A percentile compares a stretch with the other conserved stretches of the same genome.
Evolutionary conservation across 2,797 vertebrate species (phyloP).

Genomic region (Arvicola amphibius): DNA sequence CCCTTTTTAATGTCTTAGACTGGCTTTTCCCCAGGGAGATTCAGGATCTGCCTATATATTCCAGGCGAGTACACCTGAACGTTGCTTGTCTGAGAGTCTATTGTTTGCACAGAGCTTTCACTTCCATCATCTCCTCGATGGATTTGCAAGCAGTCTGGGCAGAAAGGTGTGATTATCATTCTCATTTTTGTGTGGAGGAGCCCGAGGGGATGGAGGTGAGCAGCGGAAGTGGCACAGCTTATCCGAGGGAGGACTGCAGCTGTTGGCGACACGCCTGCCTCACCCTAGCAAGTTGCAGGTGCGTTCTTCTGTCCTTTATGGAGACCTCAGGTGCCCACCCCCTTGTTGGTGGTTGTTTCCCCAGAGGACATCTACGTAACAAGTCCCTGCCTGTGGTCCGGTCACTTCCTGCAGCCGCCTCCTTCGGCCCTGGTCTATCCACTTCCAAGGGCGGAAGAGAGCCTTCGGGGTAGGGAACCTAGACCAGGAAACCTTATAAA

Average conservation of each 20-base stretch:
- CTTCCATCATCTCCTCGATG: not conserved
- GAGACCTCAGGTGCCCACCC: not conserved
- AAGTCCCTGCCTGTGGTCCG: not conserved
- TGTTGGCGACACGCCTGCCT: not conserved
- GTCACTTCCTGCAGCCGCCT: not conserved
- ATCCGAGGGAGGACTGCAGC: not conserved
- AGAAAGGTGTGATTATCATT: not conserved
- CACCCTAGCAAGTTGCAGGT: accelerated
- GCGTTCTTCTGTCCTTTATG: accelerated
- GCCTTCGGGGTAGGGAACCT: not conserved
- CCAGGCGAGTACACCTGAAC: not conserved
- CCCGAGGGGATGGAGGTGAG: not conserved
- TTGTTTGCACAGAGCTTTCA: not conserved
- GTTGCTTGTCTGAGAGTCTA: not conserved
- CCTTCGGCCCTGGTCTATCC: constrained; percentile 3
- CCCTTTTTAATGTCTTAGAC: not conserved
- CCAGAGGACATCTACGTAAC: not conserved
- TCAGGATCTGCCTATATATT: not conserved
- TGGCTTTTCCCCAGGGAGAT: not conserved
- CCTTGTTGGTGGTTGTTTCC: not conserved
- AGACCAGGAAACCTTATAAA: not conserved
- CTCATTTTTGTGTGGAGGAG: not conserved
- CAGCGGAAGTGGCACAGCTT: not conserved
- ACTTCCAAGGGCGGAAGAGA: not conserved
- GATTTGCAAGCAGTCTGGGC: not conserved